Evolutionary conservation across 2,113 vertebrate genomes (phyloP).

Genomic region (Pygoscelis adeliae): DNA sequence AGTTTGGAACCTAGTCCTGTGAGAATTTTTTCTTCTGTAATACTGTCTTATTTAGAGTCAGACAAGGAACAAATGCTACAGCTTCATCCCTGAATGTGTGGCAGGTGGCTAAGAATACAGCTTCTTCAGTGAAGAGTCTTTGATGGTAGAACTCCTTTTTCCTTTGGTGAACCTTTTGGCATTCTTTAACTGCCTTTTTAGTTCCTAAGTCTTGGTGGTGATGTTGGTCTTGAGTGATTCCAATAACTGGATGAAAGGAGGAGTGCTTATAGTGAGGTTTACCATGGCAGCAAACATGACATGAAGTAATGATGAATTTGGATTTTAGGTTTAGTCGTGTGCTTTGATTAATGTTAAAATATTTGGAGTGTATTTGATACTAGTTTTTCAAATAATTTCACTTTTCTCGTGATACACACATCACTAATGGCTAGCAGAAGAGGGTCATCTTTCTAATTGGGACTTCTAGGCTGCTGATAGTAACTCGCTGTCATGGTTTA

Average conservation of each 20-base stretch:
- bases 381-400: not conserved
- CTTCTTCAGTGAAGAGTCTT: not conserved
- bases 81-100: not conserved
- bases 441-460: not conserved
- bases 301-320: not conserved
- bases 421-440: not conserved
- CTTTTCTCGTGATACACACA: rapidly evolving
- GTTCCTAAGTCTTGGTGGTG: not conserved
- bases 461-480: not conserved
- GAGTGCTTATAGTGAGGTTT: not conserved
- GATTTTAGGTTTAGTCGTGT: not conserved
- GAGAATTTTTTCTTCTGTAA: not conserved
- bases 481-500: not conserved
- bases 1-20: not conserved
- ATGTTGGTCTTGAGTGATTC: not conserved
- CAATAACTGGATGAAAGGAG: not conserved
- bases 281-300: not conserved
- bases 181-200: not conserved
- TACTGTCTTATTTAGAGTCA: not conserved
- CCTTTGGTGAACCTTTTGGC: not conserved
- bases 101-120: not conserved
- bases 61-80: not conserved
- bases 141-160: not conserved
- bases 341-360: not conserved
- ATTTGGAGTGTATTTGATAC: not conserved